These are phyloP conservation scores for Actinia equina DNA, from an alignment of 64 coral and sea anemone species.

Conservation along the genomic window DNA sequence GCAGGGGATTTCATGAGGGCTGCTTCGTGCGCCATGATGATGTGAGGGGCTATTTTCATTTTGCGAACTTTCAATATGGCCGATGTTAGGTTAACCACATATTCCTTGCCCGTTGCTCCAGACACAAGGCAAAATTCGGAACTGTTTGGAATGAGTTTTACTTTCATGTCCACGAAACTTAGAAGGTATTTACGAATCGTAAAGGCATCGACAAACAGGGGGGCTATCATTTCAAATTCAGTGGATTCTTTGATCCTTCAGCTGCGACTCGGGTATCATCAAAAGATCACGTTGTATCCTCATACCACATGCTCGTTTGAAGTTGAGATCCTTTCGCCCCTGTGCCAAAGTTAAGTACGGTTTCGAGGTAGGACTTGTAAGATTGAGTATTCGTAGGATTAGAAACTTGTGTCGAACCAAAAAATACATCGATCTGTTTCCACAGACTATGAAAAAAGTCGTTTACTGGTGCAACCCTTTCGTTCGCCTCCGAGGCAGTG, in stretches of 20 bases:
- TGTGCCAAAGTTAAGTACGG: not conserved
- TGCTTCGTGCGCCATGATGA: not conserved
- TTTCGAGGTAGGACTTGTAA: not conserved
- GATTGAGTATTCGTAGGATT: not conserved
- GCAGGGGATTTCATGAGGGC: not conserved
- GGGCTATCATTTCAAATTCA: not conserved
- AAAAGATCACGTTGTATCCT: not conserved
- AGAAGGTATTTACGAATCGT: slow-evolving; percentile 7
- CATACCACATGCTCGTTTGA: not conserved
- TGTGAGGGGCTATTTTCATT: not conserved
- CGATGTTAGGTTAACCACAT: not conserved
- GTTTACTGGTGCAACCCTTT: not conserved
- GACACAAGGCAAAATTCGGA: not conserved
- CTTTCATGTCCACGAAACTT: not conserved
- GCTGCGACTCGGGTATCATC: not conserved
- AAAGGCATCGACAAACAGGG: not conserved
- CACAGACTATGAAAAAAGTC: not conserved
- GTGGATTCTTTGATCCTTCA: not conserved
- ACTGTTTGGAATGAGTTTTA: not conserved
- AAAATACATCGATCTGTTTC: not conserved
- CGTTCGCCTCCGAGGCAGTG: not conserved
- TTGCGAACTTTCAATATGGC: not conserved
- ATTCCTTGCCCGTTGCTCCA: not conserved
- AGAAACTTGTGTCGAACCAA: not conserved
- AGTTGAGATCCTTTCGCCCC: not conserved